Evolutionary conservation across 2,888 invertebrate genomes (phyloP), one percentile per base, ranked within the genome.

Genomic region (Sesamia inferens): DNA sequence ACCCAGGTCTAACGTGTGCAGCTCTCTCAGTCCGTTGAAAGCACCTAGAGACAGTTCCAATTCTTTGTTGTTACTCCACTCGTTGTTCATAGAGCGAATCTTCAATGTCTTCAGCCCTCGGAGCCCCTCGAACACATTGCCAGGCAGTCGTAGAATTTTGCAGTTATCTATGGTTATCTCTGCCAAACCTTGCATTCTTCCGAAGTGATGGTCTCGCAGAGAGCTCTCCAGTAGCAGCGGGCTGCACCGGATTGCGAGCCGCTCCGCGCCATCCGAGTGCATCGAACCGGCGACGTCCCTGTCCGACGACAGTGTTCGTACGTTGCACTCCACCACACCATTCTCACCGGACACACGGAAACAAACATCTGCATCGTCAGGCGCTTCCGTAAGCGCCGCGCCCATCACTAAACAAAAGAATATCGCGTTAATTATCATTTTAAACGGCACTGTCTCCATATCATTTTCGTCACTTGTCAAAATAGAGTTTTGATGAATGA

Each of bases 101-200:
- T 97, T 97, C 69, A 99, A 96, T 79, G 97, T 97, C 92, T 98
- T 98, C 76, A 99, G 96, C 79, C 98, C 98, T 85, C 97, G 96
- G 31, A 99, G 94, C 0, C 98, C 98, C 84, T 98, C 97, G 92
- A 99, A 98, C 51, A 98, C 97, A 86, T 97, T 97, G 42, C 97
- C 97, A 16, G 98, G 98, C 80, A 99, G 96, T 65, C 97, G 97
- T 74, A 98, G 96, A 83, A 99, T 95, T 93, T 98, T 98, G 95
- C 98, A 99, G 89, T 97, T 97, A 87, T 97, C 97, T 86, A 99
- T 96, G 83, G 97, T 96, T 86, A 99, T 96, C 90, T 98, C 98
- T 87, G 98, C 97, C 84, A 99, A 96, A 89, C 98, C 98, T 92
- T 97, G 97, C 85, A 99, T 96, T 76, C 97, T 97, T 74, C 97